Evolutionary conservation across 2,888 invertebrate species (phyloP).

Genomic region (Luffia ferchaultella): DNA sequence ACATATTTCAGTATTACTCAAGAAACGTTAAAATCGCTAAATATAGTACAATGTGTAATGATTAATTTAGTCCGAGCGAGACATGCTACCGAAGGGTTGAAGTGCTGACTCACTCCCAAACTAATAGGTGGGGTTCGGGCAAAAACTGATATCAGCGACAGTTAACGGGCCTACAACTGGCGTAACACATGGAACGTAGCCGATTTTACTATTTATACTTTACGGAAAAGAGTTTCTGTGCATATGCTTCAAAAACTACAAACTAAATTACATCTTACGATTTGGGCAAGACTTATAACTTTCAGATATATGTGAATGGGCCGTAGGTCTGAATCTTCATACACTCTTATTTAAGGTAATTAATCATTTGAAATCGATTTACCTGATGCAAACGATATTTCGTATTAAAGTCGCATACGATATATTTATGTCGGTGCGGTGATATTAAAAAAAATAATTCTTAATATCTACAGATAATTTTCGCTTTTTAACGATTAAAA

Average conservation of each 20-base stretch:
- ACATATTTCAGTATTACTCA: no score
- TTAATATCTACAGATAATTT: no score
- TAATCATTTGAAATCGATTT: no score
- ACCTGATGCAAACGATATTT: no score
- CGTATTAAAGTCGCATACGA: no score
- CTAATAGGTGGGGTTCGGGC: slow-evolving; percentile 18
- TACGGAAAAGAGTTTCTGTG: slow-evolving; percentile 13
- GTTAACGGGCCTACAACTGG: slow-evolving; percentile 27
- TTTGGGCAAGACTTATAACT: background rate
- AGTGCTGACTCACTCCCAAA: slow-evolving; percentile 34
- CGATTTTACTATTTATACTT: slow-evolving; percentile 3
- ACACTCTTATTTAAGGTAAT: no score
- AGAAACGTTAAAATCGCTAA: background rate
- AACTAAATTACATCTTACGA: background rate
- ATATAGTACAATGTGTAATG: background rate
- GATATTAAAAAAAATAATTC: no score
- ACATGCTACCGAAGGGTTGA: slow-evolving; percentile 17
- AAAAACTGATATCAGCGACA: slow-evolving; percentile 30
- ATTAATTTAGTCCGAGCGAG: background rate
- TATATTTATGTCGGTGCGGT: no score
- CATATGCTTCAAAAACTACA: slow-evolving; percentile 2
- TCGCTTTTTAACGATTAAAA: no score
- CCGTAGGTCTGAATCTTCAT: no score
- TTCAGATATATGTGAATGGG: no score
- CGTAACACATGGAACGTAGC: slow-evolving; percentile 1